phyloP scores from a whole-genome alignment of 2,888 invertebrate genomes.

The Tetropium fuscum region DNA sequence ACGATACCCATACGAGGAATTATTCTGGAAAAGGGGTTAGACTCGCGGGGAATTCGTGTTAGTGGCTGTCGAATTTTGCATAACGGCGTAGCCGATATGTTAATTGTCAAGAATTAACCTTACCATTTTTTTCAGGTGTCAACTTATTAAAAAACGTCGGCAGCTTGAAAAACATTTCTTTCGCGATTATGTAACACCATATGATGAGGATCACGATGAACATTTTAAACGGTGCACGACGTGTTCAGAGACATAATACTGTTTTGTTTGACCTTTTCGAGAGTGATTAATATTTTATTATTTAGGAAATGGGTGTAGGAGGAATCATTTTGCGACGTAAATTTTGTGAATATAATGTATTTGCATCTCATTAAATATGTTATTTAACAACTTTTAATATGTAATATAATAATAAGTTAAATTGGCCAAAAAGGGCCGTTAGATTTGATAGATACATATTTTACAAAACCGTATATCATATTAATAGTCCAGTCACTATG shows the following conservation, averaged over 20 bases:
- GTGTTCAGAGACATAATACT: constrained; percentile 5
- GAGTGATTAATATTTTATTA: constrained; percentile 25
- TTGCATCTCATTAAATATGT: constrained; percentile 26
- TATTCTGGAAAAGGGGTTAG: neutral
- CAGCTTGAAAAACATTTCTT: constrained; percentile 39
- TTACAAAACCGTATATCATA: neutral
- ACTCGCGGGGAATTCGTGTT: neutral
- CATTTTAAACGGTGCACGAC: constrained; percentile 11
- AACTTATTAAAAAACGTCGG: constrained; percentile 36
- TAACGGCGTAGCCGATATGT: constrained; percentile 12
- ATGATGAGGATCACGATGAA: constrained; percentile 20
- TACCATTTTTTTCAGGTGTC: constrained; percentile 38
- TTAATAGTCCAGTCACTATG: neutral
- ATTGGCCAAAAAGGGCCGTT: too few relatives aligned
- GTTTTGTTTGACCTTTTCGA: constrained; percentile 16
- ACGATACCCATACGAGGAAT: neutral
- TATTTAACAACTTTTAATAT: too few relatives aligned
- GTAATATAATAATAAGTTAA: too few relatives aligned
- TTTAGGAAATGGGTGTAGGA: constrained; percentile 37
- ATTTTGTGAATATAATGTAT: constrained; percentile 6
- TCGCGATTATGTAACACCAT: constrained; percentile 27
- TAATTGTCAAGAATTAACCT: constrained; percentile 37
- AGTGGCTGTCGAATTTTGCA: constrained; percentile 2
- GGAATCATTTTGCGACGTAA: constrained; percentile 14
- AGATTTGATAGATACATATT: too few relatives aligned